phyloP scores from a whole-genome alignment of 2,113 vertebrate genomes.

The Salvelinus namaycush region DNA sequence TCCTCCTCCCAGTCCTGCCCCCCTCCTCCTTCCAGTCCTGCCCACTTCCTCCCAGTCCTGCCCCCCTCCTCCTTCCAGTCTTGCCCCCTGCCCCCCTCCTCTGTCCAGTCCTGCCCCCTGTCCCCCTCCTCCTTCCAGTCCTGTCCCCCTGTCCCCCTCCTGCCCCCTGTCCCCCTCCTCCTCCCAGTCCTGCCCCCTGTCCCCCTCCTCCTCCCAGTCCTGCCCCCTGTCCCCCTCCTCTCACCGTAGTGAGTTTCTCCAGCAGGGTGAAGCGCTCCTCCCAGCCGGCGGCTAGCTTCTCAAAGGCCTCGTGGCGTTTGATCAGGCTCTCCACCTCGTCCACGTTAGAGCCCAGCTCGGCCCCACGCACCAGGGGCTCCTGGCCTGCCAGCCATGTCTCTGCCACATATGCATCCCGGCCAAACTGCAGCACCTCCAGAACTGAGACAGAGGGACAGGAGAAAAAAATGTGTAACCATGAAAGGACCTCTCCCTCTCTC shows the following conservation, averaged over 20 bases:
- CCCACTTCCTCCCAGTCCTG: no score
- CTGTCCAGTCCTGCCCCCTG: no score
- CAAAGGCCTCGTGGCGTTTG: constrained; percentile 90
- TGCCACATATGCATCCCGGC: constrained; percentile 84
- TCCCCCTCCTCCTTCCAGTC: no score
- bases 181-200: no score
- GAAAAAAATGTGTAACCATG: not conserved
- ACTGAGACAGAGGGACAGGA: constrained; percentile 65
- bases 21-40: no score
- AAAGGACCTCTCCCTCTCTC: not conserved
- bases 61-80: no score
- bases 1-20: no score
- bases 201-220: no score
- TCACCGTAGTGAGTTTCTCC: constrained; percentile 88
- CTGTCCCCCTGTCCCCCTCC: no score
- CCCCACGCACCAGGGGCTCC: constrained; percentile 85
- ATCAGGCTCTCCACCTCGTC: constrained; percentile 91
- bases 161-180: no score
- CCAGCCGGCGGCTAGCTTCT: constrained; percentile 86
- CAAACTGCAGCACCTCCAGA: constrained; percentile 90
- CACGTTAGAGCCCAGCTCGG: constrained; percentile 86
- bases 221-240: constrained; percentile 11
- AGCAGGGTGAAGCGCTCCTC: constrained; percentile 86
- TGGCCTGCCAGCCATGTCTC: constrained; percentile 90
- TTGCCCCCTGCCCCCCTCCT: no score